Conservation (phyloP, 30 jellyfish, hydroid and myxozoan genomes). For the Rhopilema esculentum region DNA sequence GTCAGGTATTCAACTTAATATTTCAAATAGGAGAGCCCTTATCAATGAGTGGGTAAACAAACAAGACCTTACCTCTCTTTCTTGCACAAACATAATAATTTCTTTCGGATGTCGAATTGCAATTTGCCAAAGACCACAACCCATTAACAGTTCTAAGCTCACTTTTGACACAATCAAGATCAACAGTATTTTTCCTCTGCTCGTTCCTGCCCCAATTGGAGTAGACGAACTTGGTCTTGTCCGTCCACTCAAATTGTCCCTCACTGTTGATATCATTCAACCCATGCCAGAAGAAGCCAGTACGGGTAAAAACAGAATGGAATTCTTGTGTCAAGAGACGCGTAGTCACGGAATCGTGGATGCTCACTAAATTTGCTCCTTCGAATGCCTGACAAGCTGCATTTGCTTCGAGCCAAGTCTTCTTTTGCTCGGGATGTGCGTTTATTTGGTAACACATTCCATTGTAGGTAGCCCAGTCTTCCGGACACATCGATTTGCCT, state of each 20-base stretch:
- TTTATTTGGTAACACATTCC: constrained; percentile 87
- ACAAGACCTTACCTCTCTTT: constrained; percentile 94
- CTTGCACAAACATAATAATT: constrained; percentile 78
- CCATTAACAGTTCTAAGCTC: constrained; percentile 55
- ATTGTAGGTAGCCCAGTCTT: constrained; percentile 81
- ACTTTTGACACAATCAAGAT: constrained; percentile 68
- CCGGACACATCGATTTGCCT: constrained; percentile 93
- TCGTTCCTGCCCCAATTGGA: constrained; percentile 66
- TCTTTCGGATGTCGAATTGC: constrained; percentile 65
- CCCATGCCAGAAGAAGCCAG: constrained; percentile 90
- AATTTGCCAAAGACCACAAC: constrained; percentile 63
- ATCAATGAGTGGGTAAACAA: no score
- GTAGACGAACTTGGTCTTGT: constrained; percentile 34
- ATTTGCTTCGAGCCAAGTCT: constrained; percentile 82
- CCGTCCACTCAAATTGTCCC: constrained; percentile 83
- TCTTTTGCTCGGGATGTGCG: constrained; percentile 92
- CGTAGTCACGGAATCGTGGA: constrained; percentile 25
- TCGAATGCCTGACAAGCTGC: constrained; percentile 75
- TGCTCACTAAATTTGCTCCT: constrained; percentile 90
- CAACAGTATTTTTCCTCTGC: constrained; percentile 32
- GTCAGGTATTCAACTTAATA: no score
- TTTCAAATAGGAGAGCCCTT: no score
- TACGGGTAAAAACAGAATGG: constrained; percentile 11
- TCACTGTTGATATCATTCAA: constrained; percentile 58
- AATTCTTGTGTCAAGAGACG: constrained; percentile 48